phyloP scores from a whole-genome alignment of 2,888 invertebrate genomes.

The Brenthis ino region DNA sequence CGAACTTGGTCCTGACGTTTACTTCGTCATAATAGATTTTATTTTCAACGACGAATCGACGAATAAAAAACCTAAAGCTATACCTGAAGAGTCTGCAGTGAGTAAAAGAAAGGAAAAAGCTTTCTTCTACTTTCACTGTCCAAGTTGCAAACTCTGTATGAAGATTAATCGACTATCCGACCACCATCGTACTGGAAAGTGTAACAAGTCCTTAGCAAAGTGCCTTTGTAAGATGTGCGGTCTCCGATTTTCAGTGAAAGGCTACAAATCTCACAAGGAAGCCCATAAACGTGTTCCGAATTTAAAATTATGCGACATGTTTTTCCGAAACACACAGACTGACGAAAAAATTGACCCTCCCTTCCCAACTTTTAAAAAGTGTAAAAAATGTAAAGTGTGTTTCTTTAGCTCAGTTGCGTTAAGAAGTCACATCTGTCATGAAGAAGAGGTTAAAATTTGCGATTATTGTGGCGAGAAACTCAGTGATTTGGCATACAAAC shows the following conservation, averaged over 20 bases:
- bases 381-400: slow-evolving; percentile 47
- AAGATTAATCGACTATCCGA: slow-evolving; percentile 34
- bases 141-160: slow-evolving; percentile 38
- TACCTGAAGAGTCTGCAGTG: neutral
- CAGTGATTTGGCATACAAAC: slow-evolving; percentile 42
- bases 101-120: neutral
- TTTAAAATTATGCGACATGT: slow-evolving; percentile 45
- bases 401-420: slow-evolving; percentile 39
- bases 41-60: slow-evolving; percentile 9
- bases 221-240: slow-evolving; percentile 52
- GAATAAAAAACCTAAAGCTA: neutral
- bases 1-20: slow-evolving; percentile 6
- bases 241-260: slow-evolving; percentile 36
- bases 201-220: slow-evolving; percentile 12
- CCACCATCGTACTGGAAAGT: slow-evolving; percentile 12
- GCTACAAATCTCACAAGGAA: slow-evolving; percentile 31
- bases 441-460: slow-evolving; percentile 32
- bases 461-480: slow-evolving; percentile 38
- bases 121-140: slow-evolving; percentile 37
- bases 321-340: slow-evolving; percentile 42
- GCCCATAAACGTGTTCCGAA: slow-evolving; percentile 36
- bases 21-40: slow-evolving; percentile 30
- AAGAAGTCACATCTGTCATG: slow-evolving; percentile 26
- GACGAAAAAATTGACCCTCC: slow-evolving; percentile 41
- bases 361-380: slow-evolving; percentile 45